Base-by-base conservation (phyloP, 2,888 invertebrate species). In the Listrodromus nycthemerus region DNA sequence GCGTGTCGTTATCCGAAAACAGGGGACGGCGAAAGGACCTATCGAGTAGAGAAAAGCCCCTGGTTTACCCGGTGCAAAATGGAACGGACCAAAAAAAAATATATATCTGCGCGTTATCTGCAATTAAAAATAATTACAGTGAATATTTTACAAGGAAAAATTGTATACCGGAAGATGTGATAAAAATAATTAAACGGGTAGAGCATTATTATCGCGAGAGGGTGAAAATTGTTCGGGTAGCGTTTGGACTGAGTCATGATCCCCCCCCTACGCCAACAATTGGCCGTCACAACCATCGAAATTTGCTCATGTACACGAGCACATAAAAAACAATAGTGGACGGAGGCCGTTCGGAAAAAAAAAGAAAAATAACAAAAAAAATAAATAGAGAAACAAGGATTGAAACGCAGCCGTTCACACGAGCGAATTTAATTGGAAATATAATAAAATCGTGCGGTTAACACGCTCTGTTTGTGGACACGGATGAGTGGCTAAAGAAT, bases 51-150 rank as follows among this genome's bases (percentile, higher is more conserved):
- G 41, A 55, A 21, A 58, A 58, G 58, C 27, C 10, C 58, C 27
- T 5, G 27, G 58, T 27, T 27, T 58, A 66, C 30, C 50, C n/a
- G 41, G 24, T 16, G 21, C 4, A 24, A 45, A 55, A 48, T 58
- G 66, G 27, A 4, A 66, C 37, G 37, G 19, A 30, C 5, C 16
- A 27, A 67, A 6, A 61, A 10, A 69, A 63, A 78, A 74, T 37
- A 37, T 37, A 37, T 41, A 13, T 41, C 10, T 13, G 3, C 41
- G 13, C 2, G 61, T 74, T 71, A 73, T 50, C 50, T 8, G 52
- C 78, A 78, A 78, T 82, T 78, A 74, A 69, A 82, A 82, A 45
- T 24, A 74, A 78, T 74, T 82, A 33, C 10, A 45, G 3, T 30
- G 50, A 50, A 77, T 61, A 69, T 74, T 69, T 74, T 52, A 30